Evolutionary conservation across 2,888 invertebrate genomes (phyloP), one percentile per base, ranked within the genome.

Genomic region (Sturmia bella): DNA sequence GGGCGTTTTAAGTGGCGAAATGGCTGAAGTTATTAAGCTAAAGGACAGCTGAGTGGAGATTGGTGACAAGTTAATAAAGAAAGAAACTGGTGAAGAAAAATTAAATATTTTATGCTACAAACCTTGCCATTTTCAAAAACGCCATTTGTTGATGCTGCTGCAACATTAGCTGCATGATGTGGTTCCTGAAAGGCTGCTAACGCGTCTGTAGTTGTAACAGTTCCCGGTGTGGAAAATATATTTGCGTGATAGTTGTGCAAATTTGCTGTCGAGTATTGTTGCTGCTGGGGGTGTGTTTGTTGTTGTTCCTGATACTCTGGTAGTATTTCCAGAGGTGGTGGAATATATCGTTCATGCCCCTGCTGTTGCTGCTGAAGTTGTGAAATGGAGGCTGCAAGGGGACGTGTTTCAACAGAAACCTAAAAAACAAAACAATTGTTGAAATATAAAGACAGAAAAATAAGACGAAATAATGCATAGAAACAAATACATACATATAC

Each of bases 391-490:
- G 86, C 86, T 68, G 86, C 83, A 79, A 88, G 84, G 41, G 78
- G 93, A 77, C 90, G 89, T 63, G 88, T 89, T 85, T 90, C 90
- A 64, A 90, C 88, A 15, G 90, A 89, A 56, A 91, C 89, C 86
- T 87, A 85, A 70, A 41, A 84, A 64, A 45, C 41, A 81, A 64
- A 12, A 7, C 32, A 32, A 32, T 32, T 7, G 9, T 32, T 1
- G 9, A 9, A 32, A 32, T 32, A 32, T 1, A 9, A 32, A 32
- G 27, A 4, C 6, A 27, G 3, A 27, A 3, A 27, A 27, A 27
- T 6, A 27, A 6, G 3, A 27, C 27, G 6, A 27, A 27, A 27
- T 7, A 32, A 32, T 9, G 32, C 9, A 1, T 32, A 32, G 32
- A 7, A 32, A 32, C 5, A 32, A 3, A 32, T n/a, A 27, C 27